A percentile compares a stretch with the other conserved stretches of the same genome.
Conservation (phyloP, 2,113 vertebrate genomes). For the Pachypanchax playfairii region DNA sequence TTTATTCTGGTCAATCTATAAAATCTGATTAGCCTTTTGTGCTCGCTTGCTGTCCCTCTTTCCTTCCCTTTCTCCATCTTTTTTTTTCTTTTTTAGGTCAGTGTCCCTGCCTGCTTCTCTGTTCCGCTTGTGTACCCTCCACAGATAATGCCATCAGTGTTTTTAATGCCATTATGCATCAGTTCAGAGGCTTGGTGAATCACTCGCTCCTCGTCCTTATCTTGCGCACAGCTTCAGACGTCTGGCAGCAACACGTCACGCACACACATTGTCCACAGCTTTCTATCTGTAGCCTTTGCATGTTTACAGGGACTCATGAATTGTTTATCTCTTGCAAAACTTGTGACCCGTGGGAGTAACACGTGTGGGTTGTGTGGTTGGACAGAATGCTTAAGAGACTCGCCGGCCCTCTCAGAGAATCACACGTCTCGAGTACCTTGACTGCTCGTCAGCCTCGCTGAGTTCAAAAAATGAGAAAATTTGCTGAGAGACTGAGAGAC, state of each 20-base stretch:
- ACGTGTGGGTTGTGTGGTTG: constrained; percentile 1
- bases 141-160: constrained; percentile 58
- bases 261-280: constrained; percentile 39
- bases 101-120: constrained; percentile 12
- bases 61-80: constrained; percentile 6
- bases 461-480: constrained; percentile 48
- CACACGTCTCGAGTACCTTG: constrained; percentile 44
- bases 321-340: constrained; percentile 69
- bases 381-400: constrained; percentile 31
- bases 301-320: constrained; percentile 71
- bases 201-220: constrained; percentile 19
- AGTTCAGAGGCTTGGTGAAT: constrained; percentile 47
- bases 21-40: constrained; percentile 75
- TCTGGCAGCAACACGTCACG: constrained; percentile 30
- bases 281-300: constrained; percentile 2
- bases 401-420: constrained; percentile 23
- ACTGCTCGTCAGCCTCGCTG: constrained; percentile 49
- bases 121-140: constrained; percentile 30
- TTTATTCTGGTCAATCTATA: constrained; percentile 72
- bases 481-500: constrained; percentile 45
- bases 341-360: constrained; percentile 56
- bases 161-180: constrained; percentile 59
- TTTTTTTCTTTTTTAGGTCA: constrained; percentile 9
- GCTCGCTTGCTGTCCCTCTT: constrained; percentile 19
- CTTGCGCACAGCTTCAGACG: constrained; percentile 30